phyloP scores from a whole-genome alignment of 2,113 vertebrate species.

The Pelobates fuscus region DNA sequence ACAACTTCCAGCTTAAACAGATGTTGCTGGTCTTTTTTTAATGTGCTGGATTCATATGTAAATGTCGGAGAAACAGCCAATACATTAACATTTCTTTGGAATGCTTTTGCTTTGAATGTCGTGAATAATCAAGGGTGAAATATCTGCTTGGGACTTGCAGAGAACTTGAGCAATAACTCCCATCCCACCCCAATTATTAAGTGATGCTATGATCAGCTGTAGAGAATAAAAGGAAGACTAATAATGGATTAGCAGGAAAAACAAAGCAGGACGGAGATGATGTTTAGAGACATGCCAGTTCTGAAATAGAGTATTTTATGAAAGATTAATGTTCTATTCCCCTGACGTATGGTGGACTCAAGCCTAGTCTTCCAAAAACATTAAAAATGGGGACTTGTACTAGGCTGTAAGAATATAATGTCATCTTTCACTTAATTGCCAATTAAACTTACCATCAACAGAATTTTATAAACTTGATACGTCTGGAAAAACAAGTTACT shows the following conservation, averaged over 20 bases:
- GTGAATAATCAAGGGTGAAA: conserved; percentile 49
- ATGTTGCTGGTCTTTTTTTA: conserved; percentile 39
- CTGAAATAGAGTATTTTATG: not conserved
- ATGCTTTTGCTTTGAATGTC: conserved; percentile 51
- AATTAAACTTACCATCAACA: no score
- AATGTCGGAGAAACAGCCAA: conserved; percentile 35
- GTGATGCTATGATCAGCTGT: not conserved
- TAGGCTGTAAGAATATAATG: not conserved
- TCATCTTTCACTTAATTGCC: not conserved
- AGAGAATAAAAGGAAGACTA: conserved; percentile 19
- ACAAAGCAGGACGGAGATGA: not conserved
- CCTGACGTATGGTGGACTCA: not conserved
- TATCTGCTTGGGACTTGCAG: conserved; percentile 48
- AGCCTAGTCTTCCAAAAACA: not conserved
- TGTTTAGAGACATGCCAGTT: not conserved
- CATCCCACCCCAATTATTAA: conserved; percentile 12
- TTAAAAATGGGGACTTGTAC: not conserved
- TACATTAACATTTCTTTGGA: conserved; percentile 44
- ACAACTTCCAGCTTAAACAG: conserved; percentile 23
- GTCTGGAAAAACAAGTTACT: no score
- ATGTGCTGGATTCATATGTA: conserved; percentile 31
- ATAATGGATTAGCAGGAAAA: not conserved
- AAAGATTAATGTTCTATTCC: conserved; percentile 2
- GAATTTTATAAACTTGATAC: no score
- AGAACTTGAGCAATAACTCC: conserved; percentile 34